These are phyloP conservation scores for Merops nubicus DNA, from an alignment of 2,113 vertebrate species.

Conservation along the genomic window DNA sequence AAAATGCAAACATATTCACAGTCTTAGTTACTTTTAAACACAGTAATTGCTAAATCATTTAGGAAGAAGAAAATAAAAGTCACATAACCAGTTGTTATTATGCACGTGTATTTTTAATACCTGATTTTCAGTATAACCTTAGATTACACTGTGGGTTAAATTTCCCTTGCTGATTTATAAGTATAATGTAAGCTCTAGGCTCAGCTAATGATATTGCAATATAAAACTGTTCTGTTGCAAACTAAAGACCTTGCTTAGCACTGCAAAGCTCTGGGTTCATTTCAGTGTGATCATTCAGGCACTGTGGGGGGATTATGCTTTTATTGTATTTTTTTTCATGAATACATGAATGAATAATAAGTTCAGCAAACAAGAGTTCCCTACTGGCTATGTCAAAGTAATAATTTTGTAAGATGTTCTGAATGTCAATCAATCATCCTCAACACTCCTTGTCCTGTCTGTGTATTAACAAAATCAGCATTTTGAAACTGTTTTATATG, in stretches of 20 bases:
- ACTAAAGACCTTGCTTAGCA: slow-evolving; percentile 75
- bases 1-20: slow-evolving; percentile 68
- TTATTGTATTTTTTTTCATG: slow-evolving; percentile 79
- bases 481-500: slow-evolving; percentile 19
- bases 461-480: slow-evolving; percentile 51
- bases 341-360: slow-evolving; percentile 83
- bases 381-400: slow-evolving; percentile 77
- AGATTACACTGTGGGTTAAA: slow-evolving; percentile 74
- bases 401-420: slow-evolving; percentile 72
- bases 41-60: slow-evolving; percentile 68
- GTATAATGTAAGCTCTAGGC: slow-evolving; percentile 76
- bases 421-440: slow-evolving; percentile 77
- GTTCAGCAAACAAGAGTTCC: slow-evolving; percentile 79
- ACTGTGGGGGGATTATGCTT: slow-evolving; percentile 77
- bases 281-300: slow-evolving; percentile 78
- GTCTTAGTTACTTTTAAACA: slow-evolving; percentile 58
- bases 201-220: slow-evolving; percentile 76
- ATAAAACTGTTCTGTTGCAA: slow-evolving; percentile 73
- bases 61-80: slow-evolving; percentile 52
- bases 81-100: slow-evolving; percentile 61
- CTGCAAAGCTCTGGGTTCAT: slow-evolving; percentile 72
- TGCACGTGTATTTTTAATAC: slow-evolving; percentile 75
- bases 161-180: slow-evolving; percentile 79
- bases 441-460: slow-evolving; percentile 38
- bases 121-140: slow-evolving; percentile 70